A percentile compares a stretch with the other conserved stretches of the same genome.
phyloP scores from a whole-genome alignment of 2,113 vertebrate genomes.

The Lota lota region DNA sequence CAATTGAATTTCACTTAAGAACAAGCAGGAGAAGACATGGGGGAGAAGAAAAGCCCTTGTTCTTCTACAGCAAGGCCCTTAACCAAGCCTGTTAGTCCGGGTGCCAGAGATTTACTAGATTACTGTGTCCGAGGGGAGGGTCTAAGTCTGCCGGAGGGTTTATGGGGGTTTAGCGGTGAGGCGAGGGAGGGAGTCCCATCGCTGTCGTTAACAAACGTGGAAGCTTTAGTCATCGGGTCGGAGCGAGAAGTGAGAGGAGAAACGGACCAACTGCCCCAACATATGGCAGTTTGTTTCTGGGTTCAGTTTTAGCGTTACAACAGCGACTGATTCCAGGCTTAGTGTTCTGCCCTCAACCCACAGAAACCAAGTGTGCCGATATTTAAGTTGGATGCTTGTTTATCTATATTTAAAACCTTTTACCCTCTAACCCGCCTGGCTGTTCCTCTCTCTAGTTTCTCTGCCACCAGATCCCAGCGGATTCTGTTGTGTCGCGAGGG shows the following conservation, averaged over 20 bases:
- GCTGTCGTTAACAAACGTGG: neutral
- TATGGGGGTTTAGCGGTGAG: slow-evolving; percentile 1
- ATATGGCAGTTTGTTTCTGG: too few relatives aligned
- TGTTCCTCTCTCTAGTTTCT: neutral
- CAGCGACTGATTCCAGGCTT: too few relatives aligned
- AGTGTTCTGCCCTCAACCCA: neutral
- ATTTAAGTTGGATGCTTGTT: too few relatives aligned
- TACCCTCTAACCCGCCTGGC: neutral
- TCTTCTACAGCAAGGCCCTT: slow-evolving; percentile 18
- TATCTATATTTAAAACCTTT: too few relatives aligned
- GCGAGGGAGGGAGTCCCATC: neutral
- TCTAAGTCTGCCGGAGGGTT: slow-evolving; percentile 8
- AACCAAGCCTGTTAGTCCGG: slow-evolving; percentile 43
- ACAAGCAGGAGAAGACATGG: too few relatives aligned
- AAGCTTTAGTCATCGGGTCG: neutral
- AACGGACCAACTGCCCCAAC: too few relatives aligned
- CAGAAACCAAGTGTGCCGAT: neutral
- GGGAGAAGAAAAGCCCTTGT: neutral
- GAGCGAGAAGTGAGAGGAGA: neutral
- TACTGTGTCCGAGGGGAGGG: slow-evolving; percentile 42
- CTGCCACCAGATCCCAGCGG: neutral
- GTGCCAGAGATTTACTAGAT: slow-evolving; percentile 56
- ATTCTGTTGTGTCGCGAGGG: slow-evolving; percentile 4
- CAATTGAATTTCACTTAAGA: too few relatives aligned
- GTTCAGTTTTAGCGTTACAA: too few relatives aligned